Base-by-base conservation (phyloP, 2,888 invertebrate species). In the Napeogenes inachia region DNA sequence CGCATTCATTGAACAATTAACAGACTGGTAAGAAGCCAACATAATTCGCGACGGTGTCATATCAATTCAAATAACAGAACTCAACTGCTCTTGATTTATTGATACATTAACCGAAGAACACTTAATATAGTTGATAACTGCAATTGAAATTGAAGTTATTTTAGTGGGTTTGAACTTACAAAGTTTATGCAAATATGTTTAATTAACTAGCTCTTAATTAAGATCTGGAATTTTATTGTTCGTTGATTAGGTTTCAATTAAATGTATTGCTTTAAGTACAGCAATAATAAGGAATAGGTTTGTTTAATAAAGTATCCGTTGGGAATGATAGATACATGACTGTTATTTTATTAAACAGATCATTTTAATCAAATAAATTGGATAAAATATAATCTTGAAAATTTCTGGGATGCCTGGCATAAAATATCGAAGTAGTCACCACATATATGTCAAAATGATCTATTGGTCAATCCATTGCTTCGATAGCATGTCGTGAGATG, bases 11-110 rank as follows among this genome's bases (percentile, higher is more conserved):
- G 50, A 50, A 30, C 30, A 30, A 50, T 50, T 50, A 50, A 50
- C 30, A 30, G 50, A 30, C 50, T 50, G 21, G 50, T 50, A 30
- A 50, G 10, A 30, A 50, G 50, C 30, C 50, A 50, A 30, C 30
- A 21, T 50, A 50, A 30, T 21, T 50, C 30, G 50, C 50, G 50
- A 50, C 50, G 30, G 50, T 50, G 21, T 30, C 50, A 30, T 50
- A 50, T 50, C 50, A 50, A 50, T 50, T 50, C 50, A 50, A 30
- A 50, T 50, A 30, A 50, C 50, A 50, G 50, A 50, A 50, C 50
- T 50, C 50, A 50, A 50, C 30, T 50, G 50, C 50, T 50, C 30
- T 30, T 50, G 50, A 50, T 50, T 50, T 50, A 50, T 50, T 50
- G 50, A 8, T 50, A 50, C 50, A 50, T 50, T 50, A 50, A 50